Evolutionary conservation across 2,797 vertebrate species (phyloP).

Genomic region (Pangasius krempfi): DNA sequence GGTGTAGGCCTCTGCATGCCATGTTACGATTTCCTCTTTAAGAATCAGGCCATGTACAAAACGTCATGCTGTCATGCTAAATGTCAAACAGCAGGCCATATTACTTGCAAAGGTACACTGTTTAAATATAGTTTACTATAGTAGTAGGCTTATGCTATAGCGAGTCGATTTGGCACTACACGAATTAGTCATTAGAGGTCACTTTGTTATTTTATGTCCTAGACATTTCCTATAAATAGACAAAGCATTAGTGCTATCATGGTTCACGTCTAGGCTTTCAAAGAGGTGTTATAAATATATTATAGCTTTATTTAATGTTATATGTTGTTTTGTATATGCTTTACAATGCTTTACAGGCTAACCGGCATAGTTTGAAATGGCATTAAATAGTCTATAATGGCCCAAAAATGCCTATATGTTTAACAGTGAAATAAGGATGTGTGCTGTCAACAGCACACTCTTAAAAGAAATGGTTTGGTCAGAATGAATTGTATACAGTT

Average conservation of each 20-base stretch:
- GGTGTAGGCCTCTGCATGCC: not conserved
- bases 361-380: not conserved
- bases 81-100: not conserved
- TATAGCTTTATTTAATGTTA: not conserved
- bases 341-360: not conserved
- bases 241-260: not conserved
- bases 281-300: not conserved
- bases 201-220: not conserved
- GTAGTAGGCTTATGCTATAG: not conserved
- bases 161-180: not conserved
- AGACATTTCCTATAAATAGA: constrained; percentile 8
- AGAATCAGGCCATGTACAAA: not conserved
- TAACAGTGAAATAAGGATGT: not conserved
- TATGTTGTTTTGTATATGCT: not conserved
- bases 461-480: not conserved
- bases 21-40: not conserved
- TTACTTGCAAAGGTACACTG: not conserved
- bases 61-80: not conserved
- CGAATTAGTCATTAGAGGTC: not conserved
- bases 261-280: not conserved
- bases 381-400: not conserved
- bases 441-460: not conserved
- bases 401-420: not conserved
- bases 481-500: not conserved
- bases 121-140: not conserved